Evolutionary conservation across 2,797 vertebrate genomes (phyloP).

Genomic region (Dermochelys coriacea): DNA sequence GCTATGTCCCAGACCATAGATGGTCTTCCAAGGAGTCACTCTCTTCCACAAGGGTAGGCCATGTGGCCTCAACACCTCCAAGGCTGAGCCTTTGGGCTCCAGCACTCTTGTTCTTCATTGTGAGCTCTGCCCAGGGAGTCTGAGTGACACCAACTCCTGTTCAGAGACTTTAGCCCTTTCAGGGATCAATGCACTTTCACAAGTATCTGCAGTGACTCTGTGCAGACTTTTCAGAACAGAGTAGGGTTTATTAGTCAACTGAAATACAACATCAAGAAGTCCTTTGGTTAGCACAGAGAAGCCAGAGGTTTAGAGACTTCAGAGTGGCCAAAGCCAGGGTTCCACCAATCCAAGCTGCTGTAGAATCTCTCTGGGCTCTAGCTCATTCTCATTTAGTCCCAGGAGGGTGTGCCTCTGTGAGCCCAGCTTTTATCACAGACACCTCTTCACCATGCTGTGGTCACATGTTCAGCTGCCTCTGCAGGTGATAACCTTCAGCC

Average conservation of each 20-base stretch:
- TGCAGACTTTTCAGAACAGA: neutral
- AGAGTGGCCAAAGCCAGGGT: neutral
- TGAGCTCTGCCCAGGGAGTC: too few relatives aligned
- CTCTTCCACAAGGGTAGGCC: neutral
- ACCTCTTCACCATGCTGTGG: neutral
- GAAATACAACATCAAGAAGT: neutral
- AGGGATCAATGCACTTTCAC: neutral
- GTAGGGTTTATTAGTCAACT: neutral
- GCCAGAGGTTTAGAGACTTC: neutral
- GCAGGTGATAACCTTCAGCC: neutral
- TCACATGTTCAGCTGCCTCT: neutral
- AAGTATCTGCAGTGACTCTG: neutral
- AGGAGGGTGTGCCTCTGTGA: neutral
- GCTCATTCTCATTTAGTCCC: neutral
- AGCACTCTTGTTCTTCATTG: neutral
- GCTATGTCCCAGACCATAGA: neutral
- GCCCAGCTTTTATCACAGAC: neutral
- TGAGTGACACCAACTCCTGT: neutral
- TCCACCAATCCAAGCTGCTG: neutral
- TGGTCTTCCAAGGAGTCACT: neutral
- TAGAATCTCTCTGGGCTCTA: neutral
- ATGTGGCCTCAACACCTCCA: too few relatives aligned
- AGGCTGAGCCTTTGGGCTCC: too few relatives aligned
- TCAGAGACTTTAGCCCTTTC: neutral
- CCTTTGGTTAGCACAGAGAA: neutral